Base-by-base conservation (phyloP, 2,113 vertebrate species). In the Crotophaga sulcirostris region DNA sequence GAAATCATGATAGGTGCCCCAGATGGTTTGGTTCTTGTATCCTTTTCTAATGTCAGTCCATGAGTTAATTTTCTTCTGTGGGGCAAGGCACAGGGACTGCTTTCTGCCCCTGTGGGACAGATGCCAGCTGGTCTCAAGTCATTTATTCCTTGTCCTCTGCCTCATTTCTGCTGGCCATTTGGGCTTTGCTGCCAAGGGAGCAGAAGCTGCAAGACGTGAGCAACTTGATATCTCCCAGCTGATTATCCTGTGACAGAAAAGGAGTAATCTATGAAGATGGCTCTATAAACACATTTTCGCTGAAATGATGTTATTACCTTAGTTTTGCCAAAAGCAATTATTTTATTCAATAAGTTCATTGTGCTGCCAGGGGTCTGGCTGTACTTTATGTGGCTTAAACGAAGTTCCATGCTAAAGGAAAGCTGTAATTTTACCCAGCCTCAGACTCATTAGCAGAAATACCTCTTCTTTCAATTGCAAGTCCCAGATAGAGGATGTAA, bases 331-430 rank as follows among this genome's bases (percentile, higher is more conserved):
- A 62, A 51, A 87, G 79, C 70, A 56, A 60, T 33, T 89, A 93
- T 62, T 90, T 75, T 62, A 55, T 49, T 25, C 51, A 56, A 90
- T 52, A 94, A 75, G 70, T 86, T 94, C 79, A 59, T 90, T 91
- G 68, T 26, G 81, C 56, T 96, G 56, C 77, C 47, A 40, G n/a
- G 44, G 40, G 59, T 49, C 75, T 55, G 78, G 31, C 25, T 84
- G 80, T 86, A 74, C 10, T 58, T 87, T 45, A 76, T 38, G 29
- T 64, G 90, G 54, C 92, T 97, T 90, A 88, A 93, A 74, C 78
- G 93, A 90, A 59, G 60, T 87, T 72, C 29, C 62, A 26, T 20
- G 36, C 45, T 59, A 73, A 90, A 93, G 9, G 74, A 89, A 38
- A 68, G 49, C 91, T 91, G 87, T 95, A 47, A 77, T 95, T 96